Conservation (phyloP, 1,140 invertebrate species). For the Globodera ellingtonae region DNA sequence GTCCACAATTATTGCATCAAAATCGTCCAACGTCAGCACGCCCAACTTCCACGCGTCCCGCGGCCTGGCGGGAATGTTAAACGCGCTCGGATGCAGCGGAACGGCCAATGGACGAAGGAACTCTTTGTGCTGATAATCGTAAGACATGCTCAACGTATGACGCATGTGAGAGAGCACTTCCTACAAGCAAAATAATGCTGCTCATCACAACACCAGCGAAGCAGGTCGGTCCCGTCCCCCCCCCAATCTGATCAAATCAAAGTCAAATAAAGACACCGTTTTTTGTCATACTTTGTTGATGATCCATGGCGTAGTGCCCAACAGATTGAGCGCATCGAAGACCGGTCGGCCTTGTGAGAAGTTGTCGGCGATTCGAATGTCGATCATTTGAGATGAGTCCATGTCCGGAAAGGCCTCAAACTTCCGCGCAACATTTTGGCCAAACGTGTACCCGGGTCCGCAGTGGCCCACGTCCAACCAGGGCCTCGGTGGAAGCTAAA, state of each 20-base stretch:
- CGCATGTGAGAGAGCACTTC: conserved; percentile 32
- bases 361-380: not conserved
- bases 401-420: conserved; percentile 36
- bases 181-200: not conserved
- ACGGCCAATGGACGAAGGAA: conserved; percentile 47
- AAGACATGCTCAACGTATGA: conserved; percentile 36
- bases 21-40: not conserved
- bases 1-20: conserved; percentile 32
- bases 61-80: conserved; percentile 41
- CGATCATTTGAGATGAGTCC: conserved; percentile 20
- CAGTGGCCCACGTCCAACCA: conserved; percentile 48
- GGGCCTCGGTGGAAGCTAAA: conserved; percentile 49
- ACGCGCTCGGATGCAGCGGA: conserved; percentile 44
- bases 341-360: conserved; percentile 69
- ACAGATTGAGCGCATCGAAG: conserved; percentile 86
- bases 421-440: conserved; percentile 35
- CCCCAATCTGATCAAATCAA: too few relatives aligned
- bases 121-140: conserved; percentile 16
- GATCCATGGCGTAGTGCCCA: conserved; percentile 85
- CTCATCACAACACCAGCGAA: not conserved
- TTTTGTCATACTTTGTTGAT: conserved; percentile 76
- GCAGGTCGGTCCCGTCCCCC: too few relatives aligned
- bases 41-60: conserved; percentile 28
- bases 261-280: not conserved
- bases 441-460: conserved; percentile 43